Base-by-base conservation (phyloP, 2,113 vertebrate genomes). In the Spea multiplicata region DNA sequence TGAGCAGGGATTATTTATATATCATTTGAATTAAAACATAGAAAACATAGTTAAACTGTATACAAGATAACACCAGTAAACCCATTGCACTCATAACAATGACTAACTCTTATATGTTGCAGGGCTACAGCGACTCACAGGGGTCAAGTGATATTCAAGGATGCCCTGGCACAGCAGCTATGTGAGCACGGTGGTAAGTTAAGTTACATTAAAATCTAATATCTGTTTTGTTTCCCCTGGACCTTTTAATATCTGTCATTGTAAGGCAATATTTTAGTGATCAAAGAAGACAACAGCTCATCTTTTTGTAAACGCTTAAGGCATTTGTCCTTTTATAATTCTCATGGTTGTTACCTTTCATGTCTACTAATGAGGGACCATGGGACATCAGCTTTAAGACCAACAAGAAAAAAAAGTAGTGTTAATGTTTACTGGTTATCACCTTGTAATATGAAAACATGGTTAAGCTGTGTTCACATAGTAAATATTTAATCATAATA, bases 101-200 rank as follows among this genome's bases (percentile, higher is more conserved):
- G 64, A 7, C 17, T 69, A 76, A 74, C 77, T 82, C 9, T 83
- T 74, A 45, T 83, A 65, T 83, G 69, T 80, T 87, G 6, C 88
- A 98, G 97, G 93, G 97, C 96, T 69, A 99, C 97, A 71, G 97
- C 97, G 76, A 98, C 96, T 72, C 94, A 97, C 59, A 92, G 93
- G 81, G 97, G 96, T 87, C 97, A 99, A 92, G 94, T 99, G 85
- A 93, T 99, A 88, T 99, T 99, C 91, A 99, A 99, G 91, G 97
- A 99, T 90, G 94, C 96, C 74, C 91, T 98, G 91, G 97, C 96
- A 83, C 96, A 98, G 84, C 97, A 99, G 84, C 88, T 99, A 72
- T 99, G 97, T 89, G 97, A 99, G 87, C 95, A 96, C 83, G 97
- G 97, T 96, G 96, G 97, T 99, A 90, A 95, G 93, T 76, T 0